Evolutionary conservation across 2,888 invertebrate species (phyloP).

Genomic region (Drosophila aldrichi): DNA sequence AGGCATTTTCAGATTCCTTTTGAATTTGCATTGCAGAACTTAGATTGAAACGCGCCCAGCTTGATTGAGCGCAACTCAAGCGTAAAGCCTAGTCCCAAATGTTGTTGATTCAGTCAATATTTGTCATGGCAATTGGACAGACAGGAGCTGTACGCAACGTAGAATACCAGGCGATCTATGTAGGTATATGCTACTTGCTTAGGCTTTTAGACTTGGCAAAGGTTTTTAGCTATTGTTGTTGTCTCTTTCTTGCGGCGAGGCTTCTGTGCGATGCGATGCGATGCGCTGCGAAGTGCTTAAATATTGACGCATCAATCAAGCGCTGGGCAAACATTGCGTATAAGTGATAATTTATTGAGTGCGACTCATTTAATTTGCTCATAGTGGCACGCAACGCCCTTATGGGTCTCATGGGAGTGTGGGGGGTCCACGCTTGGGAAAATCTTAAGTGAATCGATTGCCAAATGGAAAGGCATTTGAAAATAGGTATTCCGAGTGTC

Average conservation of each 20-base stretch:
- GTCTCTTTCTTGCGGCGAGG: slow-evolving; percentile 15
- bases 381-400: slow-evolving; percentile 26
- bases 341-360: slow-evolving; percentile 77
- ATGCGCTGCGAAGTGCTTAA: slow-evolving; percentile 59
- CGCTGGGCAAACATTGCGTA: slow-evolving; percentile 72
- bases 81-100: slow-evolving; percentile 42
- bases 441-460: slow-evolving; percentile 49
- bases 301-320: slow-evolving; percentile 80
- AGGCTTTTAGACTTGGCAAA: slow-evolving; percentile 20
- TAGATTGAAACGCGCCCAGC: slow-evolving; percentile 29
- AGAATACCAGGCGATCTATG: slow-evolving; percentile 22
- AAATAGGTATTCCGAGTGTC: slow-evolving; percentile 24
- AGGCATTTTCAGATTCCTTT: slow-evolving; percentile 6
- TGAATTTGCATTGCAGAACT: slow-evolving; percentile 30
- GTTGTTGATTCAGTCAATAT: slow-evolving; percentile 64
- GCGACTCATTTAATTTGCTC: slow-evolving; percentile 63
- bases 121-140: slow-evolving; percentile 10
- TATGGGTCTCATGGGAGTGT: neutral
- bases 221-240: neutral
- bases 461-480: slow-evolving; percentile 65
- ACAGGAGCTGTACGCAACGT: slow-evolving; percentile 15
- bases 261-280: slow-evolving; percentile 48
- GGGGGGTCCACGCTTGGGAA: slow-evolving; percentile 26
- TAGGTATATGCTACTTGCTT: neutral
- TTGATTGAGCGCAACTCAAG: slow-evolving; percentile 57